Evolutionary conservation across 2,888 invertebrate species (phyloP).

Genomic region (Watsonalla cultraria): DNA sequence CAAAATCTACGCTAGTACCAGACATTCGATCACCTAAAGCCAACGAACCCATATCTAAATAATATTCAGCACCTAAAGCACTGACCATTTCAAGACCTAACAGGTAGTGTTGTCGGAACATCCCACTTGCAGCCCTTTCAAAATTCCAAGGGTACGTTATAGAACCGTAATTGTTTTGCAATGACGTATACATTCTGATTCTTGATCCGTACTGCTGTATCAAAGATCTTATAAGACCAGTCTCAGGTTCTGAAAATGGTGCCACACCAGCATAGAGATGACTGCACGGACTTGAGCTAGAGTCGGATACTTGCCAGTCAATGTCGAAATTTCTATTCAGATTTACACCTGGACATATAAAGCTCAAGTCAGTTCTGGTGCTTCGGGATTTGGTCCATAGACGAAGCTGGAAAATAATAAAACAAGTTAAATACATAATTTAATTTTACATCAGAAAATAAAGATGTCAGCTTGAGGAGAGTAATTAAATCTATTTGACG

Average conservation of each 20-base stretch:
- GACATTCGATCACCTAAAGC: constrained; percentile 51
- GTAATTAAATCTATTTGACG: too few relatives aligned
- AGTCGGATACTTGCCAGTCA: constrained; percentile 82
- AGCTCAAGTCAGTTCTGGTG: constrained; percentile 42
- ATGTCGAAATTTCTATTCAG: constrained; percentile 87
- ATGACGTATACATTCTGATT: constrained; percentile 81
- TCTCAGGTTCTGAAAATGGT: constrained; percentile 84
- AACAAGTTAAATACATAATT: background rate
- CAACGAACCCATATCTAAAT: constrained; percentile 42
- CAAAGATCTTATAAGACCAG: constrained; percentile 73
- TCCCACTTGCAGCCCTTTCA: constrained; percentile 62
- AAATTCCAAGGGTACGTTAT: constrained; percentile 85
- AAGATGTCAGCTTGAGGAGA: background rate
- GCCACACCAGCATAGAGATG: constrained; percentile 80
- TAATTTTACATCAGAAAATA: background rate
- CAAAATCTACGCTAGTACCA: constrained; percentile 58
- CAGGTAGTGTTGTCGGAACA: constrained; percentile 50
- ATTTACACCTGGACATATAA: constrained; percentile 83
- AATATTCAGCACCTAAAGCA: constrained; percentile 38
- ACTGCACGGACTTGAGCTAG: constrained; percentile 79
- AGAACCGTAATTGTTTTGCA: constrained; percentile 86
- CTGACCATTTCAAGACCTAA: constrained; percentile 46
- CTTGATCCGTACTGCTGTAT: constrained; percentile 65
- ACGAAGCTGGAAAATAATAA: constrained; percentile 65
- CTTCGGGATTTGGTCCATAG: constrained; percentile 84